Evolutionary conservation across 2,113 vertebrate species (phyloP), one percentile per base, ranked within the genome.

Genomic region (Carassius carassius): DNA sequence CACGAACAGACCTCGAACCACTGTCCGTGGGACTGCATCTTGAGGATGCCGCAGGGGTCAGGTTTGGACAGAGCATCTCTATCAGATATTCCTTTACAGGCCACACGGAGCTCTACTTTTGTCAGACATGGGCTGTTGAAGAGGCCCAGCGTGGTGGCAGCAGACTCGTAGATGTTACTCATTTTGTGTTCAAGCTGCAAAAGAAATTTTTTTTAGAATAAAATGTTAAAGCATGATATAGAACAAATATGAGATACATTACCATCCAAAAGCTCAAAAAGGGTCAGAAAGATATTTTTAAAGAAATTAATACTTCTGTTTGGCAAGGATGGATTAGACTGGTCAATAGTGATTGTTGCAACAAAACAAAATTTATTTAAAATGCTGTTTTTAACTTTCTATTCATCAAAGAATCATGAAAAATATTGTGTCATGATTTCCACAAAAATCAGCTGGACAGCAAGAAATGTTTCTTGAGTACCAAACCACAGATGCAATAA

Each of bases 51-150:
- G 1, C 96, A 96, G 12, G 96, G 96, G 88, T 97, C 94, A 0
- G 96, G 95, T 70, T 96, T 96, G 90, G 94, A 91, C 84, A 95
- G 94, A 0, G 95, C 95, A 41, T 96, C 96, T 5, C 95, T 91
- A 91, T 96, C 95, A 3, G 95, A 92, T 82, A 97, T 95, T 74
- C 95, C 95, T 35, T 94, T 93, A 87, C 95, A 96, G 87, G 96
- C 96, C 44, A 97, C 95, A 19, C 96, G 92, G 51, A 97, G 93
- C 94, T 97, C 96, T 83, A 97, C 96, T 88, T 96, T 94, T 4
- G 95, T 94, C 19, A 96, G 95, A 67, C 96, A 96, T 0, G 96
- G 94, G 1, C 96, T 96, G 93, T 95, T 95, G 90, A 95, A 95
- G 86, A 92, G 94, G 90, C 94, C 95, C 92, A 95, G 92, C 63